Base-by-base conservation (phyloP, 2,113 vertebrate species). In the Centropristis striata region DNA sequence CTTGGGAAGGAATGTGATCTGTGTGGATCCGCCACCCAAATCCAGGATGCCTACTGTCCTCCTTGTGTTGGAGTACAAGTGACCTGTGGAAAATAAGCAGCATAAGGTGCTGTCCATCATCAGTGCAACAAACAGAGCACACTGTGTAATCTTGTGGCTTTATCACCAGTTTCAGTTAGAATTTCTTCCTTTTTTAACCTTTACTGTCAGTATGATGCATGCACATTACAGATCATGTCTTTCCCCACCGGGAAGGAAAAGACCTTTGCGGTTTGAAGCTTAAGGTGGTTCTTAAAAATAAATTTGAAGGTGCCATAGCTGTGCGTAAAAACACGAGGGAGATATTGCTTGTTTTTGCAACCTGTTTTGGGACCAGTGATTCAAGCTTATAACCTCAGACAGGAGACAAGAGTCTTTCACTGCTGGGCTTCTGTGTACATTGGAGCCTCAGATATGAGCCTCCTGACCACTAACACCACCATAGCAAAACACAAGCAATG, bases 1-100 rank as follows among this genome's bases (percentile, higher is more conserved):
- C 65, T 92, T 96, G 0, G 98, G 98, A 80, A 99, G 96, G 83
- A 99, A 99, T 0, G 98, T 99, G 91, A 99, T 99, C 83, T 99
- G 98, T 28, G 98, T 99, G 58, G 98, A 99, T 84, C 97, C 98
- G 79, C 98, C 98, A 60, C 98, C 98, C 85, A 99, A 83, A 90
- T 99, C 98, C 94, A 99, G 91, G 86, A 95, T 99, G 14, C 98
- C 98, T 68, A 98, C 92, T 21, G 97, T 99, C 87, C 87, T 94
- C 80, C 76, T 94, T 39, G 94, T 96, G 78, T 94, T 96, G 86
- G 96, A 94, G 90, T 97, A 96, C 81, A 99, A 91, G 88, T 98
- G 97, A 86, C 98, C 98, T 99, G 82, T 68, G 89, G 91, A 4
- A 78, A 83, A 83, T 23, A 76, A 63, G 46, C 25, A 71, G 15